Percentiles rank a stretch among this genome's conserved stretches.
Conservation (phyloP, 1,140 invertebrate genomes). For the Zaprionus taronus region DNA sequence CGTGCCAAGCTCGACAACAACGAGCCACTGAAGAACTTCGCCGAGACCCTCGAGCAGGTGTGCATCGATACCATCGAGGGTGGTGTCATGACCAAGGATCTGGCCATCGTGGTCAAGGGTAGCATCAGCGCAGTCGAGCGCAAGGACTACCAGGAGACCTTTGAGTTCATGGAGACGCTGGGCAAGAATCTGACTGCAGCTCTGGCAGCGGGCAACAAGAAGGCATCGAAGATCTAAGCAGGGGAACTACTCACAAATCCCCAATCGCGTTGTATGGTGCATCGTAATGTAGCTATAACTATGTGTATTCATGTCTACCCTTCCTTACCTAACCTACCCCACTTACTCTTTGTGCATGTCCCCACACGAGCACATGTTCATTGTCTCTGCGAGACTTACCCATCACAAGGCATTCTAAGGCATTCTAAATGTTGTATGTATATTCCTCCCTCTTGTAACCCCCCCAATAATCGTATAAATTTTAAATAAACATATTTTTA, state of each 20-base stretch:
- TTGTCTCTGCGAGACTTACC: constrained; percentile 77
- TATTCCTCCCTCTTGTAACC: constrained; percentile 9
- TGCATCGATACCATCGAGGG: constrained; percentile 97
- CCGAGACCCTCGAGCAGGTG: constrained; percentile 93
- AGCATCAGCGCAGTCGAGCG: constrained; percentile 93
- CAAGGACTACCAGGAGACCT: constrained; percentile 97
- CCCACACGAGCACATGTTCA: constrained; percentile 38
- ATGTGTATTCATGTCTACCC: background rate
- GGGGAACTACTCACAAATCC: constrained; percentile 15
- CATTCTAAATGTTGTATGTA: constrained; percentile 18
- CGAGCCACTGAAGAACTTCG: constrained; percentile 89
- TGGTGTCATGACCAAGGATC: constrained; percentile 99
- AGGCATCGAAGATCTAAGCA: constrained; percentile 61
- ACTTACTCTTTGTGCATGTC: constrained; percentile 26
- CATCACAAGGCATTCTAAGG: constrained; percentile 31
- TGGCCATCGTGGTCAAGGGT: constrained; percentile 99
- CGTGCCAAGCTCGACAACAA: constrained; percentile 97
- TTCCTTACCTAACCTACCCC: too few relatives aligned
- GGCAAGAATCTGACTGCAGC: constrained; percentile 95
- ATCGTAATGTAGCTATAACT: background rate
- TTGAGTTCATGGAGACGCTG: constrained; percentile 98
- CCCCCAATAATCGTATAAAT: constrained; percentile 21
- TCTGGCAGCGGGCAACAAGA: constrained; percentile 77
- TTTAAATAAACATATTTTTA: constrained; percentile 80
- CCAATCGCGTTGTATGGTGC: background rate